Base-by-base conservation (phyloP, 2,888 invertebrate genomes). In the Galerucella nymphaeae region DNA sequence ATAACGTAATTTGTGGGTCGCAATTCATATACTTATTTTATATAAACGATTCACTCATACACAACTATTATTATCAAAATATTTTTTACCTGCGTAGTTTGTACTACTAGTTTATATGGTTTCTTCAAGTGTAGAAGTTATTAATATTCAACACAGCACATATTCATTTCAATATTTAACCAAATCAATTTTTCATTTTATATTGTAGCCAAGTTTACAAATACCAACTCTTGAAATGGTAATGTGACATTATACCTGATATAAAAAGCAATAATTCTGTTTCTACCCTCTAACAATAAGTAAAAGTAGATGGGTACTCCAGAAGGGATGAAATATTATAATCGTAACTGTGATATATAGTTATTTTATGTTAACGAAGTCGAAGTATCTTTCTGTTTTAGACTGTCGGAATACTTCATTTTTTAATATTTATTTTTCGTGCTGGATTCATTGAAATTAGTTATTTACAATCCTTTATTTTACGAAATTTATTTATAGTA, bases 231-330 rank as follows among this genome's bases (percentile, higher is more conserved):
- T 70, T 70, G 69, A 70, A 70, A 70, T 70, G 69, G 55, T 70
- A 70, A 70, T 70, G 55, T 45, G 69, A 70, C 69, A 66, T 75
- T 64, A 62, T 74, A 67, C 71, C 74, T 71, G 71, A 69, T 61
- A 65, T 53, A 74, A 68, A 71, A 71, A 74, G 71, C 74, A 69
- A 72, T 72, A 65, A 72, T 69, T 18, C 59, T n/a, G 42, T 68
- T 64, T 59, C 72, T 61, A 61, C 72, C 72, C 72, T 70, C 63
- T 63, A 65, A 68, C 72, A 72, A 72, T 72, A 65, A 72, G 50
- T 72, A 50, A 65, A 69, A 72, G 72, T 72, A 64, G 72, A 64
- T 65, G 65, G 68, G 68, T 72, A 72, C 72, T 72, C 59, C 42
- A 64, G 50, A 69, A 68, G 68, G 68, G 72, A 67, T 72, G 64